These are phyloP conservation scores for Stichodactyla helianthus DNA, from an alignment of 64 coral and sea anemone species.

Conservation along the genomic window DNA sequence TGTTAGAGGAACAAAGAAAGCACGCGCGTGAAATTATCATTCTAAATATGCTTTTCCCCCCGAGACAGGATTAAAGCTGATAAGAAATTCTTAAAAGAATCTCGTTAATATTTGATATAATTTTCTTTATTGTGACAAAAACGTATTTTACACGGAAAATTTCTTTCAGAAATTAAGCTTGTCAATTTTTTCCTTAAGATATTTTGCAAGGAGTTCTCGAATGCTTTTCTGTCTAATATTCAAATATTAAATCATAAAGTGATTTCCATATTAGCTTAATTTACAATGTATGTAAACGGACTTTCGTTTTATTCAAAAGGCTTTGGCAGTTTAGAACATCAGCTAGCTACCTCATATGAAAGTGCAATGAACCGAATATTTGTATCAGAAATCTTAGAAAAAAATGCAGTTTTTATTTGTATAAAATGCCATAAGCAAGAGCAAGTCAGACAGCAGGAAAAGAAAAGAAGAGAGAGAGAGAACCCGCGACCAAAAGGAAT, in stretches of 20 bases:
- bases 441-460: too few relatives aligned
- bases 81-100: background rate
- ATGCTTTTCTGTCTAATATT: background rate
- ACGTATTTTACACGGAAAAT: background rate
- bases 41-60: background rate
- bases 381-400: too few relatives aligned
- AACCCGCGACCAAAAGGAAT: too few relatives aligned
- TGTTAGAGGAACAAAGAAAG: background rate
- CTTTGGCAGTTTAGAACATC: too few relatives aligned
- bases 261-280: background rate
- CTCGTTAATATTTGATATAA: background rate
- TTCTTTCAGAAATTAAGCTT: background rate
- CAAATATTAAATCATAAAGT: background rate
- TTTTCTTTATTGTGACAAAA: background rate
- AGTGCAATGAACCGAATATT: too few relatives aligned
- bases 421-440: too few relatives aligned
- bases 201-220: background rate
- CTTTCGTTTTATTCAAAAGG: background rate
- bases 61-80: background rate
- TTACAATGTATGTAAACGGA: background rate
- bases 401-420: too few relatives aligned
- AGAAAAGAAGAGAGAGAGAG: too few relatives aligned
- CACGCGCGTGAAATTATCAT: background rate
- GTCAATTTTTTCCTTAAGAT: background rate
- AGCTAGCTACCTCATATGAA: too few relatives aligned